A percentile compares a stretch with the other conserved stretches of the same genome.
These are phyloP conservation scores for Trichogramma pretiosum DNA, from an alignment of 1,140 invertebrate species.

Conservation along the genomic window DNA sequence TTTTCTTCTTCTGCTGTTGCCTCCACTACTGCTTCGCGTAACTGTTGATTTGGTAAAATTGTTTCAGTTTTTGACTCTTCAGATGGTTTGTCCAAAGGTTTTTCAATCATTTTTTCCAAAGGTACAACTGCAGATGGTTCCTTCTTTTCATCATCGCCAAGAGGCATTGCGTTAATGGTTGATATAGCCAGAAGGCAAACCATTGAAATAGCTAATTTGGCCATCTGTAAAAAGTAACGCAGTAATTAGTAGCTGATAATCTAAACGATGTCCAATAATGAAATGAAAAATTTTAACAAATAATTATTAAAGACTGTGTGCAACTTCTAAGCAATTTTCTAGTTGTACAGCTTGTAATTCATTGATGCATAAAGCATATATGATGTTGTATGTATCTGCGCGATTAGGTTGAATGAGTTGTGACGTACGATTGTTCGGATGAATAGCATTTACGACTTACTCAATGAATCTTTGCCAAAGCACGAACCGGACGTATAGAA, in stretches of 20 bases:
- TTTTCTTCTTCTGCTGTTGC: neutral
- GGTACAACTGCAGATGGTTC: slow-evolving; percentile 16
- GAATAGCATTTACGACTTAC: too few species aligned
- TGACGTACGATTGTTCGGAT: too few species aligned
- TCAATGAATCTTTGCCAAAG: too few species aligned
- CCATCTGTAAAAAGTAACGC: too few species aligned
- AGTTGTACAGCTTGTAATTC: slow-evolving; percentile 19
- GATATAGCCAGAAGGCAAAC: slow-evolving; percentile 31
- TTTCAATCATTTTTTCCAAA: slow-evolving; percentile 16
- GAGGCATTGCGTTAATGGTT: slow-evolving; percentile 29
- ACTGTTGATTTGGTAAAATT: neutral
- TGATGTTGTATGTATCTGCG: slow-evolving; percentile 6
- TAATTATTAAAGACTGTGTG: too few species aligned
- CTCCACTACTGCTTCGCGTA: neutral
- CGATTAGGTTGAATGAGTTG: slow-evolving; percentile 26
- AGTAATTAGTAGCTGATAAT: too few species aligned
- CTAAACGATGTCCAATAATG: too few species aligned
- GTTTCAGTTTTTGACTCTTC: slow-evolving; percentile 13
- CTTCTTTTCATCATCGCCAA: slow-evolving; percentile 25
- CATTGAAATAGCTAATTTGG: slow-evolving; percentile 29
- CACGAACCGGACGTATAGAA: too few species aligned
- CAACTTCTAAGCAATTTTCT: slow-evolving; percentile 13
- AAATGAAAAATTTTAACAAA: too few species aligned
- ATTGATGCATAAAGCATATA: too few species aligned
- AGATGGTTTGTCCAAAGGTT: neutral